Base-by-base conservation (phyloP, 1,140 invertebrate genomes). In the Daktulosphaira vitifoliae region DNA sequence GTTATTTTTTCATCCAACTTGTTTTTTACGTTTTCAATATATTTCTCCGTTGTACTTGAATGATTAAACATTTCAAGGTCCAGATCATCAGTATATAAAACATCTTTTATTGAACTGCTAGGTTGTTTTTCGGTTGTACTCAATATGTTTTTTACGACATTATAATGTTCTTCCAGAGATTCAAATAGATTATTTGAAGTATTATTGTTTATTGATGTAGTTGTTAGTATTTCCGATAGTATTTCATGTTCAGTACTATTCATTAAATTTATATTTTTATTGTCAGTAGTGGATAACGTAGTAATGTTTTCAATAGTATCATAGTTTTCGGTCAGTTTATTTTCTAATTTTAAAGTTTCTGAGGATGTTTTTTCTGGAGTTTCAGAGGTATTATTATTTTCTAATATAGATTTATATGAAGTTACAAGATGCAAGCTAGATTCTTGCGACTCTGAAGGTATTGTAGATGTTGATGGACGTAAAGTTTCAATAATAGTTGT, bases 11-110 rank as follows among this genome's bases (percentile, higher is more conserved):
- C 26, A 16, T 62, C 18, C 16, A 62, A 46, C 13, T 62, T 62
- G 4, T 22, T 62, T 48, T 62, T 62, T 13, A 62, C 29, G n/a
- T 20, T 48, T 20, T 62, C 56, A 29, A 62, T 46, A 18, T 62
- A 62, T n/a, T 62, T n/a, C 8, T 62, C 56, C 16, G 56, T 62
- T 16, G 56, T 62, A 15, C n/a, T 62, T 16, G 56, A 62, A 48
- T 48, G 42, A 22, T 62, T 62, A 26, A 15, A 16, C 2, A 20
- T 44, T 13, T n/a, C 22, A 22, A 62, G 44, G 46, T 33, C 25
- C 5, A 26, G 16, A 46, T 20, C 42, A 15, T 22, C 23, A 22
- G 39, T 44, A 46, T 26, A 20, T 3, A 15, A 44, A 26, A 33
- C 44, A 29, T 13, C 22, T 22, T 7, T 1, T 15, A 22, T 42